Evolutionary conservation across 2,888 invertebrate species (phyloP), one percentile per base, ranked within the genome.

Genomic region (Drosophila lacicola): DNA sequence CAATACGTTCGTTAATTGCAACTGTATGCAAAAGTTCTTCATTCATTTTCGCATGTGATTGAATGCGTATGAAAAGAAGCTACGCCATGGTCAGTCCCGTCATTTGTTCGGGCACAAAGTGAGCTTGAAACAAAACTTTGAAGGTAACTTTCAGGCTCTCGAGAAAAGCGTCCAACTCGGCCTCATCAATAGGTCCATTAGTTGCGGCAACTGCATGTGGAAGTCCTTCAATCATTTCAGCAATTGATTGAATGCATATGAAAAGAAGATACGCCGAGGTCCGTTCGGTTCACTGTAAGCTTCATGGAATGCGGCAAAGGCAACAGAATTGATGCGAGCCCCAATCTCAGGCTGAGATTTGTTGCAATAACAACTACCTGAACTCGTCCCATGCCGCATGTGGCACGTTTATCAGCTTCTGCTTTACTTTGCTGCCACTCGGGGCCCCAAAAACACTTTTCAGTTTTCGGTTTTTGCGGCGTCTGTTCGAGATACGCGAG

Each of bases 221-320:
- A 63, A 73, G 60, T 64, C 49, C 47, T 33, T 34, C 50, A 50
- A 54, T 57, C 45, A 47, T 51, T 77, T 73, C 64, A 58, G 71
- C 63, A 62, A 62, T 78, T 80, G 84, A 82, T 82, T 82, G 84
- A 86, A 82, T 86, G 87, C 71, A 74, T 84, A 64, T 76, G 81
- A 82, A 82, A 70, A 64, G 85, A 57, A 71, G 61, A 55, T 62
- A 50, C n/a, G 39, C 49, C 72, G 49, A 29, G 50, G 33, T 8
- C 14, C 13, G n/a, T 14, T 33, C 19, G 6, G 14, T 11, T 5
- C 39, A 2, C 33, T 17, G 36, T 29, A 10, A 5, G 29, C 36
- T 42, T 25, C 60, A 44, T 56, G 29, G 56, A 55, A 25, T 17
- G 34, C 19, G 34, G 44, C 64, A 25, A 60, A 34, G n/a, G 42